Conservation (phyloP, 2,888 invertebrate species). For the Meiosimyza decipiens region DNA sequence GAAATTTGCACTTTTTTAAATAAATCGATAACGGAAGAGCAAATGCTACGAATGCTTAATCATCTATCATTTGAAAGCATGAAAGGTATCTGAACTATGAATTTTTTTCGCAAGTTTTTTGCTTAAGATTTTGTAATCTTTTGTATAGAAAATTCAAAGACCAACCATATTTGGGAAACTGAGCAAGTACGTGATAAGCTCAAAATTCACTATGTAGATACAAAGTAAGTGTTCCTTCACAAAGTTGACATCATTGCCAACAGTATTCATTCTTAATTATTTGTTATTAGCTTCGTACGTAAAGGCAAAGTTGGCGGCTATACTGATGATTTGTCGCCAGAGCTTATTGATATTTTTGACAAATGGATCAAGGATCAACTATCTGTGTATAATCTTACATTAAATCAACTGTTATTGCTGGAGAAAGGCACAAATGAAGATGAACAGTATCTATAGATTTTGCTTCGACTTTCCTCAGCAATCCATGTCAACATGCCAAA, state of each 20-base stretch:
- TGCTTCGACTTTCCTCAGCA: no score
- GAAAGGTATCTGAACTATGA: slow-evolving; percentile 39
- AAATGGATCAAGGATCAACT: slow-evolving; percentile 41
- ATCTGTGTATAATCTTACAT: slow-evolving; percentile 27
- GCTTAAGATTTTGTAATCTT: not conserved
- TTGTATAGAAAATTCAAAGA: slow-evolving; percentile 52
- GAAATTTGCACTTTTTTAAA: slow-evolving; percentile 46
- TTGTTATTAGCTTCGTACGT: slow-evolving; percentile 42
- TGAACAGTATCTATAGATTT: no score
- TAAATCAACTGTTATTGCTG: slow-evolving; percentile 39
- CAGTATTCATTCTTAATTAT: no score
- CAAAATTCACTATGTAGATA: slow-evolving; percentile 27
- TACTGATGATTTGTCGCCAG: slow-evolving; percentile 40
- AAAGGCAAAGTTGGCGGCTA: slow-evolving; percentile 43
- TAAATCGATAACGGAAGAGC: slow-evolving; percentile 40
- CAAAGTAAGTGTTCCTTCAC: slow-evolving; percentile 35
- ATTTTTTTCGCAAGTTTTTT: no score
- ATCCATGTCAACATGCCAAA: no score
- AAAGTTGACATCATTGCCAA: no score
- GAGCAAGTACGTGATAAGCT: slow-evolving; percentile 11
- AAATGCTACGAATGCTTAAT: slow-evolving; percentile 43
- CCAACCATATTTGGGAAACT: slow-evolving; percentile 52
- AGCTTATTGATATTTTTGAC: slow-evolving; percentile 39
- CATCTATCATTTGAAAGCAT: slow-evolving; percentile 52
- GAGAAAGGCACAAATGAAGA: not conserved